These are phyloP conservation scores for Lytechinus pictus DNA, from an alignment of 35 echinoderm and acorn worm species.

Conservation along the genomic window DNA sequence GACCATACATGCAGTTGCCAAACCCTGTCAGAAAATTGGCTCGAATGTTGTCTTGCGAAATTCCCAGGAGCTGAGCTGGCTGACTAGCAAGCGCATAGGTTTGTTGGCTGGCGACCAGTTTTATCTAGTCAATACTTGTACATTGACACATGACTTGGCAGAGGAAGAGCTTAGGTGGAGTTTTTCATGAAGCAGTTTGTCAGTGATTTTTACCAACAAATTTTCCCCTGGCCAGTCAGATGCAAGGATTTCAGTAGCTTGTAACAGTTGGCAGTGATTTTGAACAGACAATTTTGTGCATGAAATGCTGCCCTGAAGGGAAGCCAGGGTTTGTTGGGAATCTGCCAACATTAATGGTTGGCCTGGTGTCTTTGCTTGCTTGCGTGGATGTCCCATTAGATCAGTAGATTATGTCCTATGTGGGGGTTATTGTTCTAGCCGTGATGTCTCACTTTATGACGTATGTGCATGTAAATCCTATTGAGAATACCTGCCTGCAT, in stretches of 20 bases:
- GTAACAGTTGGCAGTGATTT: too few relatives aligned
- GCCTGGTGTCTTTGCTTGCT: not conserved
- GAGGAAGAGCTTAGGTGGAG: not conserved
- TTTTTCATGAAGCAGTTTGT: too few relatives aligned
- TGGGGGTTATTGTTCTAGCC: not conserved
- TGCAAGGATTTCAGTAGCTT: too few relatives aligned
- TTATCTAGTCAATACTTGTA: not conserved
- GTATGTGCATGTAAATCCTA: not conserved
- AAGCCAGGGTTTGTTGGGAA: not conserved
- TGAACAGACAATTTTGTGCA: too few relatives aligned
- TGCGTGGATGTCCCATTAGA: slow-evolving; percentile 9
- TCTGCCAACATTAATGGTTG: not conserved
- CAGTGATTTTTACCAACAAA: too few relatives aligned
- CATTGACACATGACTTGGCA: not conserved
- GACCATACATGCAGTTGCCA: not conserved
- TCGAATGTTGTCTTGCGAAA: not conserved
- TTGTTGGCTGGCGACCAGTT: not conserved
- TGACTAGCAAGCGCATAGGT: not conserved
- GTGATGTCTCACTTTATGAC: not conserved
- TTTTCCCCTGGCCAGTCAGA: too few relatives aligned
- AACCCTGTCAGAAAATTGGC: not conserved
- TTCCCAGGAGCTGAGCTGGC: not conserved
- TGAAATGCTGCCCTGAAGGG: not conserved
- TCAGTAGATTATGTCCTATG: not conserved
- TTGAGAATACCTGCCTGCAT: not conserved